Base-by-base conservation (phyloP, 2,113 vertebrate species). In the Dolichotis patagonum region DNA sequence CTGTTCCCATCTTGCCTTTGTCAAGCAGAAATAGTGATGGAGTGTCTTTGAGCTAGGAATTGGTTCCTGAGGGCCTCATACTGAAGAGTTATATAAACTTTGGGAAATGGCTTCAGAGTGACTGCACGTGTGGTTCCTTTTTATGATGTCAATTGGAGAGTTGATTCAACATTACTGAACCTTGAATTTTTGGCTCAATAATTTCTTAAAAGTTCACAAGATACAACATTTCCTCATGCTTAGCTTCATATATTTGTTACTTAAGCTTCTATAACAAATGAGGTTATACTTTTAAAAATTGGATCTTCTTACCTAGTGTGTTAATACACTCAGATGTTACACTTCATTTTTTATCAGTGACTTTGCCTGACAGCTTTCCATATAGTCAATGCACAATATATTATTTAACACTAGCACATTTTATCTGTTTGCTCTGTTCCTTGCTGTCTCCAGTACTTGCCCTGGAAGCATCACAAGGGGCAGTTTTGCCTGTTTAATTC, bases 201-300 rank as follows among this genome's bases (percentile, higher is more conserved):
- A n/a, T 67, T 92, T 96, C 32, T 85, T 88, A 52, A 56, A 96
- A 88, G 43, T 67, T 92, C 41, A 95, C 22, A 78, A 89, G 78
- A 67, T 75, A 9, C 10, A 49, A 22, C 30, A 81, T 88, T 77
- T 91, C 58, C 88, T 87, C 43, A 65, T 41, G 46, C 20, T 35
- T 54, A 73, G 5, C 6, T 91, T 80, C 63, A 56, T 49, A 11
- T 26, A 54, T 93, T 81, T 93, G 3, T 80, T 94, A 67, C 8
- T 60, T 92, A 75, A 24, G 12, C 24, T 35, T 97, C 30, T 52
- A 10, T 78, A 73, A 88, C 43, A 5, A 54, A 62, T 73, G 38
- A 10, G 24, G 0, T 58, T 71, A 46, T 58, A 7, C 49, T 69
- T 73, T 56, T 12, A 32, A 38, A 85, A 67, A 38, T 4, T 67